Evolutionary conservation across 1,140 invertebrate genomes (phyloP), one percentile per base, ranked within the genome.

Genomic region (Ooceraea biroi): DNA sequence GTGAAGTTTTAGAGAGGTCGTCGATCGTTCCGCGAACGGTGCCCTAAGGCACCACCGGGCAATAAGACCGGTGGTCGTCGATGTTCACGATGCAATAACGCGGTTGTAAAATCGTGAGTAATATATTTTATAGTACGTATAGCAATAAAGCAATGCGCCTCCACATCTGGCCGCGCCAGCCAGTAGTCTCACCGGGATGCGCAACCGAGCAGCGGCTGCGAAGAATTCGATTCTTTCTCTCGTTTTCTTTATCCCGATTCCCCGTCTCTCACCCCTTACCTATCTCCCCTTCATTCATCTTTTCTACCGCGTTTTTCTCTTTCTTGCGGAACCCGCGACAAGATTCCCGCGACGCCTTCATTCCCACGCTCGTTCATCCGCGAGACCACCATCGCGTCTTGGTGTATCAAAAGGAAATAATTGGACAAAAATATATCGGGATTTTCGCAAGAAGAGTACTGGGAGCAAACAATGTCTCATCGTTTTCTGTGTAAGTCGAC

Each of bases 41-140:
- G 66, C 8, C 58, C 50, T 44, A 17, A 44, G 48, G 36, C 44
- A 36, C n/a, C n/a, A 60, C n/a, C 78, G 27, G 36, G 72, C 80
- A 55, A 86, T 72, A 78, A 84, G 57, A 52, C 25, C 44, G 22
- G 50, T 36, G 61, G 12, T 58, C 52, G 27, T 65, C 77, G 68
- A 87, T 84, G 86, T 84, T 86, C 82, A 65, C 73, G 68, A 72
- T 7, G 82, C 86, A 88, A 74, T 88, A 87, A 87, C 83, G 76
- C 58, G 65, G 30, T 22, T 87, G 77, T 87, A 88, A 84, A 80
- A 74, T 50, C 82, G 46, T 87, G 84, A 78, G 83, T 86, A 86
- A 86, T 73, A 86, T 61, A 86, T 71, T 88, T 88, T 74, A 88
- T 84, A 80, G 85, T 88, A 84, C 52, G 22, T 73, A 66, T 25